These are phyloP conservation scores for Eristalinus sepulchralis DNA, from an alignment of 2,888 invertebrate genomes.

Conservation along the genomic window DNA sequence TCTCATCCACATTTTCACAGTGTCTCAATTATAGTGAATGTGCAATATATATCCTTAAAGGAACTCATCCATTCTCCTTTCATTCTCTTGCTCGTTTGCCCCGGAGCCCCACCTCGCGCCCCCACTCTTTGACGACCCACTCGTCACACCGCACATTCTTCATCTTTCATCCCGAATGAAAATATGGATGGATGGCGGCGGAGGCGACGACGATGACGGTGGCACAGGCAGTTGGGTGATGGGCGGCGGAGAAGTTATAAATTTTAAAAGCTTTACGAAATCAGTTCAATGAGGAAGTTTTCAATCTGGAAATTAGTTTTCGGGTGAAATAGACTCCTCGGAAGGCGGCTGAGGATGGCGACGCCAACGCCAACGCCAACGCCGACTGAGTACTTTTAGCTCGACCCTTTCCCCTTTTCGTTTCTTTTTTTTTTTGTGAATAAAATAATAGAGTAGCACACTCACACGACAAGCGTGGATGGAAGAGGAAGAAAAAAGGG, in stretches of 20 bases:
- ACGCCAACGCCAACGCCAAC: no score
- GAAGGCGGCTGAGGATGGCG: neutral
- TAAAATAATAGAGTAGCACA: conserved; percentile 62
- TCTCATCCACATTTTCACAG: conserved; percentile 51
- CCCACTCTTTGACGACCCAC: neutral
- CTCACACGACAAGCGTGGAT: neutral
- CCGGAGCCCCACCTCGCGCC: neutral
- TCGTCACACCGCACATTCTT: conserved; percentile 47
- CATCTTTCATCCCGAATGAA: conserved; percentile 64
- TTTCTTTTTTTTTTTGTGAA: conserved; percentile 38
- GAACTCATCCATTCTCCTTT: conserved; percentile 65
- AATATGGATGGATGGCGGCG: conserved; percentile 27
- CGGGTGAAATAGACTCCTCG: conserved; percentile 54
- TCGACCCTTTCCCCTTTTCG: neutral
- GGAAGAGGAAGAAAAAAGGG: neutral
- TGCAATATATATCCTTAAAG: conserved; percentile 68
- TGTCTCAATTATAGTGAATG: conserved; percentile 68
- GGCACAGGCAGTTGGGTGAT: neutral
- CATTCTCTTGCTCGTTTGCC: conserved; percentile 1
- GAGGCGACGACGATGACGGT: neutral
- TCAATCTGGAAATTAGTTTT: conserved; percentile 74
- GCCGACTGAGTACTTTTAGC: neutral
- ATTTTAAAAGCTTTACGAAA: conserved; percentile 73
- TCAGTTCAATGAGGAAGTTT: conserved; percentile 73
- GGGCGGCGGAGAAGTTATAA: conserved; percentile 70